Percentiles rank a stretch among this genome's conserved stretches.
These are phyloP conservation scores for Triplophysa yarkandensis DNA, from an alignment of 2,797 vertebrate genomes.

Conservation along the genomic window DNA sequence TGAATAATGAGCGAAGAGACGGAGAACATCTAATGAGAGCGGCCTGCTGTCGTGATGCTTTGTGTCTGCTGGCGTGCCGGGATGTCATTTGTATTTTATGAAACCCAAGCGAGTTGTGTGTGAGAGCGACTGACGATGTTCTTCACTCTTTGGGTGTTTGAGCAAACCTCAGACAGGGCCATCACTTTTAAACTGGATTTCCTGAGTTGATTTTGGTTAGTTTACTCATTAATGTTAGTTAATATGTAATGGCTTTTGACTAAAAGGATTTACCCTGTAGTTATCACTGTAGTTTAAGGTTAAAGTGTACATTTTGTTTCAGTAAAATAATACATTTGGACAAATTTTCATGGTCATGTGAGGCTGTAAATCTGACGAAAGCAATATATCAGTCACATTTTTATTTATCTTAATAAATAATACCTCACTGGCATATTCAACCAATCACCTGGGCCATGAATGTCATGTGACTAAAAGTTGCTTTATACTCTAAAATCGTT, in stretches of 20 bases:
- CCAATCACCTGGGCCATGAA: background rate
- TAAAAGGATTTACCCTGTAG: background rate
- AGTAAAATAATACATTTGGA: background rate
- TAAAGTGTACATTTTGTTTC: background rate
- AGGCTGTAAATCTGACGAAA: background rate
- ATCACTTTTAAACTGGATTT: background rate
- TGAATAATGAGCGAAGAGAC: slow-evolving; percentile 69
- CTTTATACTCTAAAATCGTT: too few species aligned
- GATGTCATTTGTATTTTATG: slow-evolving; percentile 75
- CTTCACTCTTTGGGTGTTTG: background rate
- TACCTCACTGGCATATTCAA: background rate
- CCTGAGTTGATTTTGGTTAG: background rate
- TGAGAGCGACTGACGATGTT: slow-evolving; percentile 64
- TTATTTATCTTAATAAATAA: background rate
- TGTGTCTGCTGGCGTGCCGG: slow-evolving; percentile 72
- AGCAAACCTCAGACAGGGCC: background rate
- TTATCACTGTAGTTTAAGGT: background rate
- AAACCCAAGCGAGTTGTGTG: slow-evolving; percentile 67
- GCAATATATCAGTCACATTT: too few species aligned
- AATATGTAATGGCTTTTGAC: background rate
- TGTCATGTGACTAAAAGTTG: background rate
- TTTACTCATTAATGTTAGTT: background rate
- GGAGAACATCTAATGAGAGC: slow-evolving; percentile 68
- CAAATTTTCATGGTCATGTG: background rate
- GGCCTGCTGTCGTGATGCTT: slow-evolving; percentile 67